Evolutionary conservation across 2,797 vertebrate genomes (phyloP).

Genomic region (Cryptoblepharus egeriae): DNA sequence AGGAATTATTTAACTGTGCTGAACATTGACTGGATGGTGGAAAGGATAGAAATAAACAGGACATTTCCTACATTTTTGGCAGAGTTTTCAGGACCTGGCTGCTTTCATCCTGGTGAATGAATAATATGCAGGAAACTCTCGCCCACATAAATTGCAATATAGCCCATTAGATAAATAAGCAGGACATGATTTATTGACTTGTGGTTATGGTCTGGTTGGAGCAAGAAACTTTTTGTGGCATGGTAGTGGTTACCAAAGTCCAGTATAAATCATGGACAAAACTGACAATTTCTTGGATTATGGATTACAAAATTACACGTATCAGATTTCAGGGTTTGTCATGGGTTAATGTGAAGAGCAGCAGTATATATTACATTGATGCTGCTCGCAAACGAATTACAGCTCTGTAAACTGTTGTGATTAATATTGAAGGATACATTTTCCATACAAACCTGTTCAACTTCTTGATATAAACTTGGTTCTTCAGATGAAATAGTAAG

Average conservation of each 20-base stretch:
- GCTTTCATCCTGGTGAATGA: neutral
- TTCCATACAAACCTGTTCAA: conserved; percentile 10
- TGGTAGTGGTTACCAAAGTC: conserved; percentile 12
- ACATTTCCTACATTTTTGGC: conserved; percentile 22
- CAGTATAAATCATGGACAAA: conserved; percentile 23
- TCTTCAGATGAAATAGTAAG: neutral
- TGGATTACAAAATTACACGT: neutral
- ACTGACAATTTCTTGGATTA: conserved; percentile 9
- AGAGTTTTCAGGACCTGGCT: neutral
- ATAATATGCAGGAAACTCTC: neutral
- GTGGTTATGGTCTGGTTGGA: neutral
- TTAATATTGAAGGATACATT: conserved; percentile 10
- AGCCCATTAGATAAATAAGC: conserved; percentile 14
- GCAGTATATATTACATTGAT: conserved; percentile 9
- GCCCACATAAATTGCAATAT: conserved; percentile 13
- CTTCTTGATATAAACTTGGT: neutral
- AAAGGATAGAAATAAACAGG: neutral
- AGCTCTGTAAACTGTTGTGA: conserved; percentile 2
- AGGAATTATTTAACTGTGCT: conserved; percentile 8
- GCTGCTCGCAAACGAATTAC: conserved; percentile 14
- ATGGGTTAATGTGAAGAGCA: neutral
- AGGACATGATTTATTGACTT: conserved; percentile 9
- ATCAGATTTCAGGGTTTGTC: conserved; percentile 10
- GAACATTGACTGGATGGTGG: neutral
- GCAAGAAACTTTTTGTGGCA: conserved; percentile 23